A percentile compares a stretch with the other conserved stretches of the same genome.
Conservation (phyloP, 2,888 invertebrate species). For the Chloroclysta siterata region DNA sequence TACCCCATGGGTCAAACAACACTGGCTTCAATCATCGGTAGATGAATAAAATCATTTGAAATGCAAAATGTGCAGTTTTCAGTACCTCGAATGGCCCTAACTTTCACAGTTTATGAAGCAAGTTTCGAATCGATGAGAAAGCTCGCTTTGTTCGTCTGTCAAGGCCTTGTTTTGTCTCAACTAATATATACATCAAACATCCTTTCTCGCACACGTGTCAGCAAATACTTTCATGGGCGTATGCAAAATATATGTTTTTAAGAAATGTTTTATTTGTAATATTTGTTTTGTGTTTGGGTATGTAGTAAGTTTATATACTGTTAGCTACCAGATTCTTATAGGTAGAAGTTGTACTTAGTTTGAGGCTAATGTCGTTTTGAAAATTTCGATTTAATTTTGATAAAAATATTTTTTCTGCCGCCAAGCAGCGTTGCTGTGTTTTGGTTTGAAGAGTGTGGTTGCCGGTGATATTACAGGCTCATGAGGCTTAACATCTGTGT, state of each 20-base stretch:
- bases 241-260: not conserved
- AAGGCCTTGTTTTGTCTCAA: slow-evolving; percentile 15
- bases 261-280: not conserved
- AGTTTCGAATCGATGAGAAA: slow-evolving; percentile 18
- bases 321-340: no score
- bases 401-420: no score
- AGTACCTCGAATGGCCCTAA: slow-evolving; percentile 14
- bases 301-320: no score
- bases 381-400: no score
- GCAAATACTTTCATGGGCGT: slow-evolving; percentile 11
- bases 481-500: no score
- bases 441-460: no score
- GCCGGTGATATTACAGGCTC: no score
- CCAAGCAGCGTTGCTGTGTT: no score
- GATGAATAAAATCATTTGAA: not conserved
- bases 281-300: not conserved
- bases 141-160: slow-evolving; percentile 17
- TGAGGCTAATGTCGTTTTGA: no score
- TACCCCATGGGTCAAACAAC: no score
- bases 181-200: slow-evolving; percentile 28
- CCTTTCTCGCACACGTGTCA: slow-evolving; percentile 4
- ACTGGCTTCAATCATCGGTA: not conserved
- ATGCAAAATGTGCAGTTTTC: slow-evolving; percentile 16
- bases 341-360: no score
- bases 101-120: slow-evolving; percentile 25